Base-by-base conservation (phyloP, 1,140 invertebrate genomes). In the Pachyrhynchus sulphureomaculatus region DNA sequence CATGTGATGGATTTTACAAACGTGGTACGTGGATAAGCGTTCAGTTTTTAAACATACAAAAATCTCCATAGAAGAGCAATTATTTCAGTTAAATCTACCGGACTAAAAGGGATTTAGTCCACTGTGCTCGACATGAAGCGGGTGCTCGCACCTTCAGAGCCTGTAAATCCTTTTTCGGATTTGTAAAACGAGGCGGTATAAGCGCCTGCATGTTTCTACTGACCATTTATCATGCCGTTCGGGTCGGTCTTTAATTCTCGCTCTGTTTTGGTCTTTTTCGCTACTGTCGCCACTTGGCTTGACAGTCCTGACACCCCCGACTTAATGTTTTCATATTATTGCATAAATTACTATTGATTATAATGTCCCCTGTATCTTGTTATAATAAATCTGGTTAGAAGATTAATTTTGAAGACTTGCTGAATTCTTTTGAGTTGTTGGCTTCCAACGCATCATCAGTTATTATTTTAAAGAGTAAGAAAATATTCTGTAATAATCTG, bases 141-240 rank as follows among this genome's bases (percentile, higher is more conserved):
- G 44, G 57, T 33, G 33, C 37, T 51, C 47, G 24, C 57, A 59
- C 57, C 57, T 59, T 48, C 47, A 24, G 24, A 59, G 45, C 57
- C 33, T 59, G 57, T 59, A 59, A 59, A 59, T 59, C 57, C 57
- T 59, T 59, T 59, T 51, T 47, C 26, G 57, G 57, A 59, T 59
- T 59, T 59, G 47, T 49, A 59, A 59, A 59, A 59, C 57, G 57
- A 59, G 47, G 34, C 57, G 29, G 21, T 52, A 29, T 59, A 59
- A 59, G 57, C 57, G 57, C 57, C 57, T 59, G 57, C 57, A 59
- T 59, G 47, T 44, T 59, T 34, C 36, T 26, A 36, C 47, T 59
- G 57, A 59, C 57, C 57, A 59, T 59, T 59, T 59, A 59, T 59
- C 57, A 59, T 59, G 57, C 45, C 57, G 29, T 32, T 42, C 57